phyloP scores from a whole-genome alignment of 2,113 vertebrate species.

The Isichthys henryi region DNA sequence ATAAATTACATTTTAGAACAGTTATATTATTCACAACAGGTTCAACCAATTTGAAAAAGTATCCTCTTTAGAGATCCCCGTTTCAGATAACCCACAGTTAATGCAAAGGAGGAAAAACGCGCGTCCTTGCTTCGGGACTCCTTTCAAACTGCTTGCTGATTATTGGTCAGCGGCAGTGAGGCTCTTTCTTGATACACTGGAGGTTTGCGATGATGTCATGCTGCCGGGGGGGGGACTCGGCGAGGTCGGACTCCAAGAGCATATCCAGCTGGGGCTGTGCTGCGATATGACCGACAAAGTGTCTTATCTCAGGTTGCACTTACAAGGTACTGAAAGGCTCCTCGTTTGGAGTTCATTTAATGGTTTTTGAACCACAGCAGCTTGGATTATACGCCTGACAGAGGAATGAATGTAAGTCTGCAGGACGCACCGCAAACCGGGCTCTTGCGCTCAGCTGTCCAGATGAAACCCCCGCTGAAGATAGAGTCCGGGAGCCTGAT shows the following conservation, averaged over 20 bases:
- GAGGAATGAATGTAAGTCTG: neutral
- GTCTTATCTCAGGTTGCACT: neutral
- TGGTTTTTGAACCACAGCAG: neutral
- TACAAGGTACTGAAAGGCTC: neutral
- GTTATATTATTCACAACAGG: neutral
- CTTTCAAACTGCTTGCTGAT: neutral
- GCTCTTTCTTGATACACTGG: neutral
- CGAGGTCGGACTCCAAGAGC: neutral
- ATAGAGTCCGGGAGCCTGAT: neutral
- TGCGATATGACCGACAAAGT: neutral
- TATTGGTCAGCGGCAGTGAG: constrained; percentile 18
- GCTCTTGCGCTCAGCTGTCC: neutral
- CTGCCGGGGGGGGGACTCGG: neutral
- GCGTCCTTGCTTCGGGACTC: neutral
- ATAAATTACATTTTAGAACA: neutral
- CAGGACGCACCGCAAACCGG: neutral
- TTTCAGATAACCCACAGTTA: neutral
- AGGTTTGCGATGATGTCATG: constrained; percentile 22
- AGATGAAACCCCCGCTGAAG: constrained; percentile 15
- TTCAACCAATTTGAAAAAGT: neutral
- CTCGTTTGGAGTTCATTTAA: neutral
- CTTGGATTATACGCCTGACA: neutral
- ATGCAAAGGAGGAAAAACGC: neutral
- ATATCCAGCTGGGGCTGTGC: neutral
- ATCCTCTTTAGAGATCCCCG: neutral